A percentile compares a stretch with the other conserved stretches of the same genome.
Conservation (phyloP, 1,140 invertebrate genomes). For the Papilio machaon region DNA sequence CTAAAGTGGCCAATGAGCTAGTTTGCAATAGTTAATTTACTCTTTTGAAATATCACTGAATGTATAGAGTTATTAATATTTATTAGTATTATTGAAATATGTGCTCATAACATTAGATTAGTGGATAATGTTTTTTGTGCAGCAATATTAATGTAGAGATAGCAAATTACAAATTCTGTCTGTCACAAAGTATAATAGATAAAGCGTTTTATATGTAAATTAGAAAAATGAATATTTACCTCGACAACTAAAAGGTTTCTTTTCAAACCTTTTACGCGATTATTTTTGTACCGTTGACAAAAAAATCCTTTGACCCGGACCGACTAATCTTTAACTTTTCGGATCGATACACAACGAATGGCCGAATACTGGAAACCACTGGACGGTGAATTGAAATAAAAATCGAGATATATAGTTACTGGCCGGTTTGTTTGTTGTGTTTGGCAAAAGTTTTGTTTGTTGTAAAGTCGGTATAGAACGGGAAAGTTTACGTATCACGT, state of each 20-base stretch:
- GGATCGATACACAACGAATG: slow-evolving; percentile 64
- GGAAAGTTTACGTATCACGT: slow-evolving; percentile 20
- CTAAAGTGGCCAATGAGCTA: no score
- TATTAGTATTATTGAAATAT: background rate
- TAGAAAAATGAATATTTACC: slow-evolving; percentile 14
- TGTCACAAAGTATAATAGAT: background rate
- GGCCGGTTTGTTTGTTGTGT: slow-evolving; percentile 64
- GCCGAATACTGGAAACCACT: slow-evolving; percentile 51
- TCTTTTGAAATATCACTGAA: background rate
- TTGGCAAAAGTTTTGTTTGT: slow-evolving; percentile 57
- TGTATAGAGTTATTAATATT: background rate
- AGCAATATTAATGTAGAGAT: background rate
- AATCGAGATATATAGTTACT: slow-evolving; percentile 65
- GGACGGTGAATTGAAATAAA: slow-evolving; percentile 65
- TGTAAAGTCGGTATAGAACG: slow-evolving; percentile 47
- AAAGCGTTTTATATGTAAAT: slow-evolving; percentile 17
- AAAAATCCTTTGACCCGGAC: slow-evolving; percentile 58
- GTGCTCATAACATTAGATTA: background rate
- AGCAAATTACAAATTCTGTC: background rate
- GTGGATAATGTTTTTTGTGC: background rate
- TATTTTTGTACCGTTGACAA: slow-evolving; percentile 34
- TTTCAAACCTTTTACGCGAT: slow-evolving; percentile 34
- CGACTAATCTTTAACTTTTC: slow-evolving; percentile 45
- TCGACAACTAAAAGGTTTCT: background rate
- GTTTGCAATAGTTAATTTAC: no score